A percentile compares a stretch with the other conserved stretches of the same genome.
These are phyloP conservation scores for Trinorchestia longiramus DNA, from an alignment of 1,140 invertebrate genomes.

Conservation along the genomic window DNA sequence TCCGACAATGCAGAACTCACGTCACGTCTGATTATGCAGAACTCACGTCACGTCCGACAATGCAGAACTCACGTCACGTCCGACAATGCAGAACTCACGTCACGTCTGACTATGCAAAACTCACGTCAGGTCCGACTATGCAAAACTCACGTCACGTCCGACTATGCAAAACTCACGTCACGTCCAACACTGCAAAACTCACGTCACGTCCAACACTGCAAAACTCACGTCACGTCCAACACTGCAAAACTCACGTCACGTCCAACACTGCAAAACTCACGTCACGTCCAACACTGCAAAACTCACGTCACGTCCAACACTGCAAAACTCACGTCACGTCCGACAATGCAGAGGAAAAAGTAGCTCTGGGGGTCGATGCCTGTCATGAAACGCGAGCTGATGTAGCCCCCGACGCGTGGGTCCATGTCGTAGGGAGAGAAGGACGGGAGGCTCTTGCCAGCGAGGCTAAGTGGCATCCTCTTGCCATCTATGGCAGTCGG, in stretches of 20 bases:
- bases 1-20: too few species aligned
- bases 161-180: neutral
- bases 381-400: slow-evolving; percentile 95
- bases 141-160: neutral
- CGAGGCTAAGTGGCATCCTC: slow-evolving; percentile 93
- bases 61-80: too few species aligned
- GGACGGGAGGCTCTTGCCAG: slow-evolving; percentile 91
- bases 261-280: neutral
- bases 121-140: neutral
- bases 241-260: neutral
- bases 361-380: slow-evolving; percentile 98
- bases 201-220: neutral
- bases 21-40: too few species aligned
- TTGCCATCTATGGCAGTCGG: slow-evolving; percentile 85
- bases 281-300: neutral
- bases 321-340: slow-evolving; percentile 78
- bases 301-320: neutral
- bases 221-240: slow-evolving; percentile 70
- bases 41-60: too few species aligned
- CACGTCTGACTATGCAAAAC: too few species aligned
- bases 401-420: slow-evolving; percentile 95
- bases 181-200: neutral
- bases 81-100: too few species aligned
- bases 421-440: slow-evolving; percentile 91
- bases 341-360: slow-evolving; percentile 99